Conservation (phyloP, 2,888 invertebrate species). For the Drosophila multiciliata region DNA sequence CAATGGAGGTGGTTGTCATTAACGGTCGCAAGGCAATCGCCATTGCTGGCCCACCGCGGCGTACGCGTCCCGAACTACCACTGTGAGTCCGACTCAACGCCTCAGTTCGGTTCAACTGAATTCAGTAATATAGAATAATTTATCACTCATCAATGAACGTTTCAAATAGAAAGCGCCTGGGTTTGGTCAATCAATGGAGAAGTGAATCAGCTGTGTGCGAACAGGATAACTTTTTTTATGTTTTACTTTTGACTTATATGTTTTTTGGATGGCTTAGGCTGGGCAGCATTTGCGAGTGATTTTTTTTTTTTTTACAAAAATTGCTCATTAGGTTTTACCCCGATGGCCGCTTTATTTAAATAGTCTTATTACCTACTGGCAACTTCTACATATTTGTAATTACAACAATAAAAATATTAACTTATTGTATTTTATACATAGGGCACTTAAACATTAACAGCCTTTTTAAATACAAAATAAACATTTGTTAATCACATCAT, state of each 20-base stretch:
- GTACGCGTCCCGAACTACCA: slow-evolving; percentile 24
- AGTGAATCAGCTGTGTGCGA: neutral
- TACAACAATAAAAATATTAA: too few species aligned
- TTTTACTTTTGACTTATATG: neutral
- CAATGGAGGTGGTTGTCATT: slow-evolving; percentile 88
- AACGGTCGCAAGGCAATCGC: slow-evolving; percentile 88
- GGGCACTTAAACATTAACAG: too few species aligned
- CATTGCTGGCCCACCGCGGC: slow-evolving; percentile 50
- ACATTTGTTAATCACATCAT: too few species aligned
- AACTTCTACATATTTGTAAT: too few species aligned
- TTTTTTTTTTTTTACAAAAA: too few species aligned
- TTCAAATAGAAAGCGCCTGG: neutral
- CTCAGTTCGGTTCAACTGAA: neutral
- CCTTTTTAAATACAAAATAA: too few species aligned
- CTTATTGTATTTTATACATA: too few species aligned
- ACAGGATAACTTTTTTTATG: neutral
- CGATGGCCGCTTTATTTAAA: too few species aligned
- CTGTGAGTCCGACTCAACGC: slow-evolving; percentile 69
- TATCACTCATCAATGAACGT: neutral
- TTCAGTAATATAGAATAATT: neutral
- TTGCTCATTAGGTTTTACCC: too few species aligned
- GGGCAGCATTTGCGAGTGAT: neutral
- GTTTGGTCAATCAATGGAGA: neutral
- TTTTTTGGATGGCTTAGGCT: neutral
- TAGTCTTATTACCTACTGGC: too few species aligned